Conservation (phyloP, 2,797 vertebrate species). For the Gymnoscopelus microlampas region DNA sequence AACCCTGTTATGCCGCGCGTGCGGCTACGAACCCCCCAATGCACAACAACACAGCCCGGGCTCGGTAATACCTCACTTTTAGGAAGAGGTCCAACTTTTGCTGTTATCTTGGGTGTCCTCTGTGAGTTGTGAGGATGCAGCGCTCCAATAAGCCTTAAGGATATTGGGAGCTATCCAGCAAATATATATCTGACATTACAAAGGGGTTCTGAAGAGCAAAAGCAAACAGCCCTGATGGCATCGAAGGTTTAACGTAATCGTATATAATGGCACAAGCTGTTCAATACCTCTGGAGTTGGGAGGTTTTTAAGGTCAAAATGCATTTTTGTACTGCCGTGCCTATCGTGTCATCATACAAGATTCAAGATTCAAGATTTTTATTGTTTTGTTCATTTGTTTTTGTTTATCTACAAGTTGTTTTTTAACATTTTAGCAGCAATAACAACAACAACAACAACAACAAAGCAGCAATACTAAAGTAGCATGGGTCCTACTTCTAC, state of each 20-base stretch:
- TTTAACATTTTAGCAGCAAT: too few species aligned
- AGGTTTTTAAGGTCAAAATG: too few species aligned
- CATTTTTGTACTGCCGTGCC: too few species aligned
- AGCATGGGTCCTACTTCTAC: too few species aligned
- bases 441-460: too few species aligned
- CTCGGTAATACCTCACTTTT: conserved; percentile 47
- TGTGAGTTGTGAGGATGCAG: conserved; percentile 69
- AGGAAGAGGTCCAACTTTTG: conserved; percentile 71
- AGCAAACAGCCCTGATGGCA: conserved; percentile 56
- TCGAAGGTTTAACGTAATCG: conserved; percentile 53
- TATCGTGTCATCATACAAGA: too few species aligned
- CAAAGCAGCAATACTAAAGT: too few species aligned
- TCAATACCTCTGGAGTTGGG: not conserved
- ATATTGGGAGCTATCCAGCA: conserved; percentile 78
- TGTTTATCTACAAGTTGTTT: too few species aligned
- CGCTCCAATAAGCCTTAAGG: conserved; percentile 75
- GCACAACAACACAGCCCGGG: conserved; percentile 21
- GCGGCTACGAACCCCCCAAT: conserved; percentile 39
- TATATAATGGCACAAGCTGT: conserved; percentile 3
- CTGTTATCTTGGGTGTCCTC: conserved; percentile 79
- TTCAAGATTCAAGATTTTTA: too few species aligned
- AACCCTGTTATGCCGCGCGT: conserved; percentile 48
- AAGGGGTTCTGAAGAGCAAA: conserved; percentile 79
- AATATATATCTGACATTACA: conserved; percentile 77
- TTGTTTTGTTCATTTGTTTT: too few species aligned